Evolutionary conservation across 2,888 invertebrate genomes (phyloP), one percentile per base, ranked within the genome.

Genomic region (Phytoseiulus persimilis): DNA sequence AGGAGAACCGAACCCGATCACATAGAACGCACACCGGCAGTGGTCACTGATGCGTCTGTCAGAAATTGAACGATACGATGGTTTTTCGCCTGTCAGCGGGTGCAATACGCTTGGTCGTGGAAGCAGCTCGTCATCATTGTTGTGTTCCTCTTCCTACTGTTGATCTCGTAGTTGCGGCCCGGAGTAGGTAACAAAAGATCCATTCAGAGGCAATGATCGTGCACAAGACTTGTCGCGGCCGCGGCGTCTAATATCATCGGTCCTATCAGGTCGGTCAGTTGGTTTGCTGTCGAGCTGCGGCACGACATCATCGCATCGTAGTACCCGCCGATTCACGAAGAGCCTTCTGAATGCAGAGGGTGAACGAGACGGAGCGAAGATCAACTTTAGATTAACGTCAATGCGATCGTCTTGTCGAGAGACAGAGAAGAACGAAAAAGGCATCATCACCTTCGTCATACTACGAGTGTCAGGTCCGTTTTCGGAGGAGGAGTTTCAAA

Each of bases 381-480:
- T 65, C 65, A 65, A 65, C 65, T 65, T 65, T 65, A 65, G 65
- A 65, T 65, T 65, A 65, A 65, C 65, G 65, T 65, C 65, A 65
- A 65, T 65, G 65, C 28, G 65, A 65, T 65, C 65, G 65, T 65
- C 65, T 65, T 23, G 65, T 65, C 65, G 65, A 65, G 65, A 65
- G 65, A 65, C 18, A 65, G 65, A 65, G 65, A 65, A 65, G 18
- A 18, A 28, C 5, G 65, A 65, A 65, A 28, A 65, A 65, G 65
- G 65, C 65, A 65, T 65, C 65, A 65, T 65, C 65, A 23, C 65
- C 28, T 65, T 65, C 65, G 5, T 65, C 65, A 14, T 65, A 14
- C 65, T 65, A 39, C 65, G 65, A 65, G 65, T 65, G 65, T 65
- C 65, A 65, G 65, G 65, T 65, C 65, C 65, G 65, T 65, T 65